Conservation (phyloP, 2,797 vertebrate species). For the Novumbra hubbsi region DNA sequence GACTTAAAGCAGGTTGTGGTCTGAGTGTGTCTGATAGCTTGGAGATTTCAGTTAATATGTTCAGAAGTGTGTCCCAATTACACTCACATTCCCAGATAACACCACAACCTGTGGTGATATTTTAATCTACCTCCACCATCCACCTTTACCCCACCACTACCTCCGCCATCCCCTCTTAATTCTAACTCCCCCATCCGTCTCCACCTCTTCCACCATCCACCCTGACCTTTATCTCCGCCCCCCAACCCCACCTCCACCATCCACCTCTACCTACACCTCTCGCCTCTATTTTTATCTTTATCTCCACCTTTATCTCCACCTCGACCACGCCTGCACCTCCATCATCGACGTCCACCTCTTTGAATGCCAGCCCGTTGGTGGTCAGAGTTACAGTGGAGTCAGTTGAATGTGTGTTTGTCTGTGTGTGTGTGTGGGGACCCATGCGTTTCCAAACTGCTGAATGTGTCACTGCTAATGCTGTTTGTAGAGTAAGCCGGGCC, state of each 20-base stretch:
- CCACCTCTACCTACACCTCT: no score
- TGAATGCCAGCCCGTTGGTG: slow-evolving; percentile 52
- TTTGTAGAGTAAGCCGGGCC: slow-evolving; percentile 60
- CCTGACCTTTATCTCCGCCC: not conserved
- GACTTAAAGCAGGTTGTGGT: no score
- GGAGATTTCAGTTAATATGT: not conserved
- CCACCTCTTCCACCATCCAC: slow-evolving; percentile 28
- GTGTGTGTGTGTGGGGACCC: slow-evolving; percentile 62
- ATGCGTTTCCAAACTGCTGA: slow-evolving; percentile 74
- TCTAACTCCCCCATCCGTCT: no score
- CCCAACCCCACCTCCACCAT: slow-evolving; percentile 6
- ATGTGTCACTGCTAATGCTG: slow-evolving; percentile 71
- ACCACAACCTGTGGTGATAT: no score
- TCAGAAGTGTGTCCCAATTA: not conserved
- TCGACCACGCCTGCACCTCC: slow-evolving; percentile 40
- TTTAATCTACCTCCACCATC: no score
- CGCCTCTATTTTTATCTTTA: no score
- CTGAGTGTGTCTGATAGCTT: slow-evolving; percentile 41
- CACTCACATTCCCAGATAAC: not conserved
- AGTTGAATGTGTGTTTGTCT: slow-evolving; percentile 43
- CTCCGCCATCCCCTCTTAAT: no score
- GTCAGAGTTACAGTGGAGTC: slow-evolving; percentile 53
- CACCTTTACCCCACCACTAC: no score
- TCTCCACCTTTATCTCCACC: no score
- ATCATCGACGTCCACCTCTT: slow-evolving; percentile 44